Base-by-base conservation (phyloP, 2,888 invertebrate species). In the Alitta virens region DNA sequence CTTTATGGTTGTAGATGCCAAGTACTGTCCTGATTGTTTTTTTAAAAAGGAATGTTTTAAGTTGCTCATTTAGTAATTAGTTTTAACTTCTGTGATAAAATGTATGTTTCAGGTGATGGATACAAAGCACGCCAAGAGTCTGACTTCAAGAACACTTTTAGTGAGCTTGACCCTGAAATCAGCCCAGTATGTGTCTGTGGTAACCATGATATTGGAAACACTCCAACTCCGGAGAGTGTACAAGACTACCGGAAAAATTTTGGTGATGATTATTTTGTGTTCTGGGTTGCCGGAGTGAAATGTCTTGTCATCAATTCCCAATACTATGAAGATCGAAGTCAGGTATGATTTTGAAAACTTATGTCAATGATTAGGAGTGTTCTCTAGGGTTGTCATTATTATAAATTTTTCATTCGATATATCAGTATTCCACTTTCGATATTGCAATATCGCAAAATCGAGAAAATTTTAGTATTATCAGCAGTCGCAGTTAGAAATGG, bases 181-280 rank as follows among this genome's bases (percentile, higher is more conserved):
- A 83, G 83, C 40, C 68, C 85, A 56, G 75, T 86, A 40, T 85
- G 84, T 69, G 82, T 85, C 14, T 84, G 84, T 72, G 85, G 85
- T 2, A 86, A 85, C 71, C 85, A 86, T 71, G 85, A 85, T 70
- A 73, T 85, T 27, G 85, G 85, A 12, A 78, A 86, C 68, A 70
- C 67, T 3, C 85, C 85, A 5, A 83, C 84, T 0, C 61, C 61
- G 14, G 69, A 76, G 49, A 72, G 81, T 3, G 72, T 85, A 12
- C 65, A 74, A 33, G 26, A 26, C n/a, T 70, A 65, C 52, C 50
- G 59, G 23, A 46, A 61, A 9, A 42, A 54, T 12, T 71, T 67
- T 50, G 85, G 85, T 33, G 83, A 83, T 68, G 85, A 85, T 69
- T 85, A 78, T 68, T 85, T 83, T 69, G 78, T 81, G 0, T 86